Base-by-base conservation (phyloP, 2,113 vertebrate species). In the Rhadina sibilatrix region DNA sequence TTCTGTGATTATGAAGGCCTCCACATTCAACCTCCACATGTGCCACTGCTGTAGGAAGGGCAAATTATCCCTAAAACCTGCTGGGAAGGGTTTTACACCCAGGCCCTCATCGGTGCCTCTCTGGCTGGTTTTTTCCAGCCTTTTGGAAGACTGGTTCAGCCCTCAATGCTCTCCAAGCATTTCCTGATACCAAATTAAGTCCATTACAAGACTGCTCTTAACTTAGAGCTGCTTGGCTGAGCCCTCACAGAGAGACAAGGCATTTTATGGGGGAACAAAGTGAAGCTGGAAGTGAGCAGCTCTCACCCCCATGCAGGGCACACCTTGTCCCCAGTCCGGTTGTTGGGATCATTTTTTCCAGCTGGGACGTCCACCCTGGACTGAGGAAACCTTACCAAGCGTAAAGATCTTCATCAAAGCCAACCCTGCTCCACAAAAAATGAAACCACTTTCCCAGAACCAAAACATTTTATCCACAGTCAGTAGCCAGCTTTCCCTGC, bases 221-320 rank as follows among this genome's bases (percentile, higher is more conserved):
- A 50, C 5, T 53, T 61, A 91, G 70, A 72, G 78, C 61, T 44
- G 19, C 40, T 38, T 6, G 3, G 21, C 11, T 52, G 35, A 42
- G 52, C 6, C 16, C 33, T 31, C 87, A 24, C 10, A 66, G 49
- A n/a, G 52, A 64, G 28, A 25, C 10, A 37, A 35, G 15, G 60
- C 23, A 25, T 52, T 84, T 47, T 25, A 5, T 1, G 2, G 24
- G n/a, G 50, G 47, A 35, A 1, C 1, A 0, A 44, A 50, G 12
- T 5, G 37, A 80, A 53, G 16, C 24, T 56, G 56, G 44, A 40
- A 4, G 2, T 3, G 28, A 31, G 27, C 61, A 76, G n/a, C 22
- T 64, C 22, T 28, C n/a, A 18, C 7, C 37, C 49, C 21, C 9
- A 0, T 1, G 2, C 0, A 30, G 61, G 27, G 17, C 12, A 30